Conservation (phyloP, 2,113 vertebrate species). For the Microcebus murinus region DNA sequence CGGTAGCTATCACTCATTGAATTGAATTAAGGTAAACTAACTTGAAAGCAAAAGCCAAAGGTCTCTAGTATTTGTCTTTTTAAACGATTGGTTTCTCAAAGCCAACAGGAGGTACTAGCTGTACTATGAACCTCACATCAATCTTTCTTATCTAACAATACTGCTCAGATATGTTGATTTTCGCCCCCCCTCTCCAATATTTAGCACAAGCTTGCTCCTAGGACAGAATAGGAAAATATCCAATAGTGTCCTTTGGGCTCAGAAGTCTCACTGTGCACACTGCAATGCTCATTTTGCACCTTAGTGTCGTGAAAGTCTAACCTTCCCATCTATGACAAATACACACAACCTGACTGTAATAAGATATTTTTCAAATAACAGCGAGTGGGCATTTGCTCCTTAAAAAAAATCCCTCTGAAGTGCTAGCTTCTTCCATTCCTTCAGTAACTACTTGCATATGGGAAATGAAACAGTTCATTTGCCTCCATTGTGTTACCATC, state of each 20-base stretch:
- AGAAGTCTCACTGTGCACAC: not conserved
- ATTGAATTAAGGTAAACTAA: not conserved
- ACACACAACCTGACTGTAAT: not conserved
- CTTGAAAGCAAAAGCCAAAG: constrained; percentile 16
- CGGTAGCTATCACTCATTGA: not conserved
- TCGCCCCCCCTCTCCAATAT: not conserved
- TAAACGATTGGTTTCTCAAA: not conserved
- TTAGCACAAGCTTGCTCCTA: not conserved
- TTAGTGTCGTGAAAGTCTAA: not conserved
- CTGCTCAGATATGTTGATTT: not conserved
- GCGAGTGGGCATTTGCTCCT: not conserved
- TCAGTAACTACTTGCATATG: not conserved
- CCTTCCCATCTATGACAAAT: not conserved
- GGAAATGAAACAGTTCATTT: constrained; percentile 22
- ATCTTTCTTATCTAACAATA: not conserved
- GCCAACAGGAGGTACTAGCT: not conserved
- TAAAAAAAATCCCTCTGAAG: not conserved
- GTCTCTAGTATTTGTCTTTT: not conserved
- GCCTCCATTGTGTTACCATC: not conserved
- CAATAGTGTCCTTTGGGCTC: not conserved
- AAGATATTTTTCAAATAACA: not conserved
- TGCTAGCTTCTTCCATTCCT: not conserved
- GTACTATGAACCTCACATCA: not conserved
- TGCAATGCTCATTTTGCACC: not conserved
- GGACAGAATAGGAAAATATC: not conserved